Evolutionary conservation across 35 echinoderm and acorn worm genomes (phyloP).

Genomic region (Amphiura filiformis): DNA sequence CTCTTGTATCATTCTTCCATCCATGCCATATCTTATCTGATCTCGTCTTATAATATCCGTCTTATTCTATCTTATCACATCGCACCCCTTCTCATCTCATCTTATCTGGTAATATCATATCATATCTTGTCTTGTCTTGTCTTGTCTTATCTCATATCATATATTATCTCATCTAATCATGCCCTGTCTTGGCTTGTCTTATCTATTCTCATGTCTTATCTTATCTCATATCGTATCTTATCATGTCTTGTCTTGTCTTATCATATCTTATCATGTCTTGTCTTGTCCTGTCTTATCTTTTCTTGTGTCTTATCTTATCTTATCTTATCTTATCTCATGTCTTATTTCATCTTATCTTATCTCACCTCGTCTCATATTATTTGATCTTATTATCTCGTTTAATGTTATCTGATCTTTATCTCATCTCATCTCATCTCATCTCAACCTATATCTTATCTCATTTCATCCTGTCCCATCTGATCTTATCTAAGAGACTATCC

Average conservation of each 20-base stretch:
- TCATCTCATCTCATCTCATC: neutral
- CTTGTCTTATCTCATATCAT: neutral
- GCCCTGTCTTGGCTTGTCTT: neutral
- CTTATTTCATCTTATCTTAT: too few relatives aligned
- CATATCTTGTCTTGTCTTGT: neutral
- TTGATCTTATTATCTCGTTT: too few relatives aligned
- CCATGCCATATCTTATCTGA: too few relatives aligned
- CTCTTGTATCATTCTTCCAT: neutral
- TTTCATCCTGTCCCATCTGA: neutral
- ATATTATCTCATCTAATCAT: neutral
- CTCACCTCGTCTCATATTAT: too few relatives aligned
- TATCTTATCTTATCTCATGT: too few relatives aligned
- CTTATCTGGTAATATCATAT: neutral
- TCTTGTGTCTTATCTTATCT: too few relatives aligned
- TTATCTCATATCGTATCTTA: neutral
- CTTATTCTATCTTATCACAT: neutral
- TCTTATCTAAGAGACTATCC: neutral
- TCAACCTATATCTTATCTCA: neutral
- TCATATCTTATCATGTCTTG: too few relatives aligned
- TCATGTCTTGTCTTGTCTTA: too few relatives aligned
- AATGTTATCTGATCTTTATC: too few relatives aligned
- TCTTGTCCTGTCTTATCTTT: too few relatives aligned
- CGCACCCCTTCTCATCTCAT: neutral
- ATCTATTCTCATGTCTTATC: neutral
- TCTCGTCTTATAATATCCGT: neutral